phyloP scores from a whole-genome alignment of 2,113 vertebrate genomes.

The Coreoperca whiteheadi region DNA sequence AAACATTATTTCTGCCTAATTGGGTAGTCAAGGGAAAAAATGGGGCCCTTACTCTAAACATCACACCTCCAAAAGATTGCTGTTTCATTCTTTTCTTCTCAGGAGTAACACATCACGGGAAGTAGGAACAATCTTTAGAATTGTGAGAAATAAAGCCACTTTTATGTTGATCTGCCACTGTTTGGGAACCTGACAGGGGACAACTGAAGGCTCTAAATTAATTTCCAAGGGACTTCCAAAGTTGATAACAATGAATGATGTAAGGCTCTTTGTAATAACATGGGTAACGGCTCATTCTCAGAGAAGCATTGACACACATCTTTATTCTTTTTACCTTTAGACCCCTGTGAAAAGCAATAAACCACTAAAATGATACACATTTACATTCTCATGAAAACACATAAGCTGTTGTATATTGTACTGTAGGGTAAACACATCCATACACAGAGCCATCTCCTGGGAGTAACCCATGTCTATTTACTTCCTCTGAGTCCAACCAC shows the following conservation, averaged over 20 bases:
- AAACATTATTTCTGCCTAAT: slow-evolving; percentile 69
- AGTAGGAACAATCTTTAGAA: slow-evolving; percentile 38
- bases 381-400: slow-evolving; percentile 73
- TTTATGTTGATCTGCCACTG: slow-evolving; percentile 67
- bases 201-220: slow-evolving; percentile 76
- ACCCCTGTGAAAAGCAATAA: slow-evolving; percentile 45
- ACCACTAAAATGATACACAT: slow-evolving; percentile 44
- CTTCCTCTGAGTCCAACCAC: slow-evolving; percentile 10
- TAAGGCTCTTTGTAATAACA: slow-evolving; percentile 52
- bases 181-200: slow-evolving; percentile 65
- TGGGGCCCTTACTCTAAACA: slow-evolving; percentile 29
- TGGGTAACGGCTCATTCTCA: slow-evolving; percentile 37
- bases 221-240: slow-evolving; percentile 75
- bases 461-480: slow-evolving; percentile 39
- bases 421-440: slow-evolving; percentile 48
- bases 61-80: slow-evolving; percentile 45
- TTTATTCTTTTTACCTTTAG: slow-evolving; percentile 58
- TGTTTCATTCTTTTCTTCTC: slow-evolving; percentile 32
- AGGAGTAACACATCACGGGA: slow-evolving; percentile 33
- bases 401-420: slow-evolving; percentile 40
- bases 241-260: slow-evolving; percentile 68
- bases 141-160: slow-evolving; percentile 54
- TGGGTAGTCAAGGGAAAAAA: slow-evolving; percentile 46
- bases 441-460: slow-evolving; percentile 22
- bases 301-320: slow-evolving; percentile 21